Percentiles rank a stretch among this genome's conserved stretches.
phyloP scores from a whole-genome alignment of 2,797 vertebrate genomes.

The Astyanax mexicanus region DNA sequence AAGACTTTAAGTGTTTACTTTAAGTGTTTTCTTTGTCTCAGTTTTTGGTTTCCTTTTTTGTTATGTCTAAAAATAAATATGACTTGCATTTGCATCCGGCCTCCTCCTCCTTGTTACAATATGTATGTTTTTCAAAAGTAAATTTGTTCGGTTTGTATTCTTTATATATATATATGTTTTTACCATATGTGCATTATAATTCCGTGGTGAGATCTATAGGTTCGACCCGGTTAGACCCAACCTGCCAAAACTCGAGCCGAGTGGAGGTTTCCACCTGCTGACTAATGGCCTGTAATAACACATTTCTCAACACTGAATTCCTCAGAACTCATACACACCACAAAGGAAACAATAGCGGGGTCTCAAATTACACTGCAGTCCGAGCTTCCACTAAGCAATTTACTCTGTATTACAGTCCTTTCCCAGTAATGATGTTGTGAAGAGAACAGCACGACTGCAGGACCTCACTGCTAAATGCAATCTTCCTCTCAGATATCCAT shows the following conservation, averaged over 20 bases:
- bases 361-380: neutral
- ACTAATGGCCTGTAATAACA: neutral
- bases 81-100: too few relatives aligned
- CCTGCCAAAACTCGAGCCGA: neutral
- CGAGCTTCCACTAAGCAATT: constrained; percentile 2
- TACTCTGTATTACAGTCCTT: constrained; percentile 2
- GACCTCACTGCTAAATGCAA: neutral
- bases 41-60: too few relatives aligned
- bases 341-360: neutral
- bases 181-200: neutral
- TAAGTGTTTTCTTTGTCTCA: too few relatives aligned
- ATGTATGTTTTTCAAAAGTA: too few relatives aligned
- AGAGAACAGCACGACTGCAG: constrained; percentile 1
- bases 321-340: neutral
- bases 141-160: too few relatives aligned
- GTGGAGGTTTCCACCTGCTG: neutral
- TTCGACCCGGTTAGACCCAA: constrained; percentile 4
- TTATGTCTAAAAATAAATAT: too few relatives aligned
- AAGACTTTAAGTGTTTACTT: too few relatives aligned
- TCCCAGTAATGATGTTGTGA: neutral
- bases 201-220: neutral
- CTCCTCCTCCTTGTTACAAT: too few relatives aligned
- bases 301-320: neutral
- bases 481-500: neutral
- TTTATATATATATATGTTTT: too few relatives aligned